Evolutionary conservation across 2,888 invertebrate species (phyloP), one percentile per base, ranked within the genome.

Genomic region (Bembecia ichneumoniformis): DNA sequence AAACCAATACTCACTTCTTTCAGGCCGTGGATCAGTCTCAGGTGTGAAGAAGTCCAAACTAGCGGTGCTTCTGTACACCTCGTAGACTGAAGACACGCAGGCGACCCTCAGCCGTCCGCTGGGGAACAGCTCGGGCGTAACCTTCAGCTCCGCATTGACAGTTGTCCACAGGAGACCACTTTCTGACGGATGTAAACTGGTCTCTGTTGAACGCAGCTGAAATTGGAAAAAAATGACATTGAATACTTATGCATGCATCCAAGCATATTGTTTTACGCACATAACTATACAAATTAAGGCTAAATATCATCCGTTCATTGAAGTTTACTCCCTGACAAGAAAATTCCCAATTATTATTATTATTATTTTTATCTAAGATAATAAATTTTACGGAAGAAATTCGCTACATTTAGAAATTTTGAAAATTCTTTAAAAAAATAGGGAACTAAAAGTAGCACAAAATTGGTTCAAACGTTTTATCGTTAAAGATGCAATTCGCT

Each of bases 1-100:
- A n/a, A n/a, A n/a, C n/a, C 13, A 17, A 17, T 52, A 69, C 88
- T 86, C 73, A 94, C 94, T 94, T 88, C 93, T 90, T 73, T 94
- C 94, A 15, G 94, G 94, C 62, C 93, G 89, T 3, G 94, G 94
- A 78, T 94, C 93, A 50, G 92, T 90, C 47, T 91, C 91, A 52
- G 91, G 91, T 51, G 91, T 90, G 53, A 91, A 91, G 66, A 94
- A 89, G 69, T 92, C 91, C 57, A 92, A 78, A 64, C 91, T 92
- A 49, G 91, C 91, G 51, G 90, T 89, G 71, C 89, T 89, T 59
- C 90, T 89, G 83, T 93, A 94, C 52, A 94, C 87, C 43, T 90
- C 89, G 50, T 90, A 90, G 58, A 94, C 89, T 60, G 91, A 89
- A 13, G 94, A 93, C 46, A 90, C 89, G 70, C 94, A 95, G 49